phyloP scores from a whole-genome alignment of 2,797 vertebrate genomes.

The Lithobates sylvaticus region DNA sequence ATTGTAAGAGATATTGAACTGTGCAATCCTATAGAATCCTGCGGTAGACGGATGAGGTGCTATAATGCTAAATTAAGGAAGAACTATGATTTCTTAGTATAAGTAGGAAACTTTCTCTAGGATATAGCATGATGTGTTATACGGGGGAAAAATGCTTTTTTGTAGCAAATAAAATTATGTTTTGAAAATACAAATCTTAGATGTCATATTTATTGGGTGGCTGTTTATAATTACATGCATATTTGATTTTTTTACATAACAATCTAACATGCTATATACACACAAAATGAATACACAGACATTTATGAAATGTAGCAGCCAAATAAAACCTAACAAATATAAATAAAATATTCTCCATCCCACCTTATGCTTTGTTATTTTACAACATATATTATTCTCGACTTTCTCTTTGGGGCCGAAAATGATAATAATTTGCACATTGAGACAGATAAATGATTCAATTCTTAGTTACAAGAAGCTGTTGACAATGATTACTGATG shows the following conservation, averaged over 20 bases:
- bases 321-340: constrained; percentile 30
- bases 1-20: no score
- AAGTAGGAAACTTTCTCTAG: no score
- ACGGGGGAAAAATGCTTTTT: no score
- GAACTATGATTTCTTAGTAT: no score
- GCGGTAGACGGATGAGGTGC: no score
- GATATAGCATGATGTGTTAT: no score
- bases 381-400: constrained; percentile 71
- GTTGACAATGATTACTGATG: constrained; percentile 85
- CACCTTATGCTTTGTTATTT: constrained; percentile 65
- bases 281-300: not conserved
- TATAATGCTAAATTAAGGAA: no score
- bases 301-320: not conserved
- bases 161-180: not conserved
- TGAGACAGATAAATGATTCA: constrained; percentile 87
- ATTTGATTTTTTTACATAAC: not conserved
- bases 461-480: constrained; percentile 84
- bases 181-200: not conserved
- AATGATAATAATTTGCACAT: constrained; percentile 80
- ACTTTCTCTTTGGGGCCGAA: constrained; percentile 70
- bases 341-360: constrained; percentile 50
- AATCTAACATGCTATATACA: not conserved
- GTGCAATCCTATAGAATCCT: no score
- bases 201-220: not conserved
- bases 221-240: not conserved